phyloP scores from a whole-genome alignment of 2,797 vertebrate genomes.

The Allochrocebus solatus region DNA sequence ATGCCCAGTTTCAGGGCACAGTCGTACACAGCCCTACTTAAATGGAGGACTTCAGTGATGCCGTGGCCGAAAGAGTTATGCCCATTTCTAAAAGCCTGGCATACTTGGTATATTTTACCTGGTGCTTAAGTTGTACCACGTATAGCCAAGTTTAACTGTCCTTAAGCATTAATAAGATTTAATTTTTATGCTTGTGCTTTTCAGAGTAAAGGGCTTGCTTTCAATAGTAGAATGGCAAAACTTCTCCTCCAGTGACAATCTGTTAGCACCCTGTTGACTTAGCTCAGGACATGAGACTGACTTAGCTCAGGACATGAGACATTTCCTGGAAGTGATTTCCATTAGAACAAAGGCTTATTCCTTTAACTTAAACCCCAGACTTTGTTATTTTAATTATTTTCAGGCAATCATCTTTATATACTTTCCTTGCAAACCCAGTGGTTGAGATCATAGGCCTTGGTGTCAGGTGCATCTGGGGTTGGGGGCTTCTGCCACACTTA shows the following conservation, averaged over 20 bases:
- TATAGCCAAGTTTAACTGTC: neutral
- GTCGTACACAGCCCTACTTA: neutral
- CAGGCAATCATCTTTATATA: neutral
- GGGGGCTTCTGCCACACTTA: fast-evolving
- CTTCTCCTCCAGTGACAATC: neutral
- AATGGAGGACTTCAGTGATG: neutral
- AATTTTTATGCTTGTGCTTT: neutral
- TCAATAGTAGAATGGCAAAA: neutral
- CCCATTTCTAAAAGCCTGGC: neutral
- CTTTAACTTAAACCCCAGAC: neutral
- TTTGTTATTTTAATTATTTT: neutral
- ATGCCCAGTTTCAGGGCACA: neutral
- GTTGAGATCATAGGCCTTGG: neutral
- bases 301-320: neutral
- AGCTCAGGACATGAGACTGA: neutral
- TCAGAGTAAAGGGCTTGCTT: neutral
- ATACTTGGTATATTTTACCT: neutral
- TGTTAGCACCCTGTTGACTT: too few relatives aligned
- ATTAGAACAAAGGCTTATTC: neutral
- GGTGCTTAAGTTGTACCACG: too few relatives aligned
- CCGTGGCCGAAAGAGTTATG: neutral
- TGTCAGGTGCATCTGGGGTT: neutral
- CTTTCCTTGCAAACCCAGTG: fast-evolving
- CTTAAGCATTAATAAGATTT: fast-evolving
- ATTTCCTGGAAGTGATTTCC: neutral